Evolutionary conservation across 2,113 vertebrate species (phyloP).

Genomic region (Pseudopodoces humilis): DNA sequence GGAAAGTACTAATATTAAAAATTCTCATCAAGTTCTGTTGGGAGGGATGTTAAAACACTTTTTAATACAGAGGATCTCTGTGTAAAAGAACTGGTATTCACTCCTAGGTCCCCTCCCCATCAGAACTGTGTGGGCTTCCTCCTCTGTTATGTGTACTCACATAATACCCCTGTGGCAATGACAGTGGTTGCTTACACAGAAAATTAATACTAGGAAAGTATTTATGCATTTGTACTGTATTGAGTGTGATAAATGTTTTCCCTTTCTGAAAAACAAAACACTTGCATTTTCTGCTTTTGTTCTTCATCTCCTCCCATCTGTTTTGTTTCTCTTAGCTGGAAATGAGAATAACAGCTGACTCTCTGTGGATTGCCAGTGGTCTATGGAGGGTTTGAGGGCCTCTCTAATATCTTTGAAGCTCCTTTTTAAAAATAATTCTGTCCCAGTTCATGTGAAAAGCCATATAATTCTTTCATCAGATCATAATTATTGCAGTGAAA

Average conservation of each 20-base stretch:
- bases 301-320: slow-evolving; percentile 41
- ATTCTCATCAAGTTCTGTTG: neutral
- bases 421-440: neutral
- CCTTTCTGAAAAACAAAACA: slow-evolving; percentile 50
- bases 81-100: neutral
- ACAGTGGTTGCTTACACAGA: slow-evolving; percentile 33
- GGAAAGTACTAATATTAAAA: slow-evolving; percentile 31
- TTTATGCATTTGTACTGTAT: slow-evolving; percentile 25
- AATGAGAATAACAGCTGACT: slow-evolving; percentile 49
- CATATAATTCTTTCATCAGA: slow-evolving; percentile 45
- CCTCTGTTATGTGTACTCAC: neutral
- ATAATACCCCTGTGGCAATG: slow-evolving; percentile 20
- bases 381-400: slow-evolving; percentile 32
- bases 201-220: slow-evolving; percentile 55
- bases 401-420: slow-evolving; percentile 25
- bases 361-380: slow-evolving; percentile 17
- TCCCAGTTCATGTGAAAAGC: slow-evolving; percentile 25
- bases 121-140: neutral
- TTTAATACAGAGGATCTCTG: neutral
- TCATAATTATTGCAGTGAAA: slow-evolving; percentile 4
- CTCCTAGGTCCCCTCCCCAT: neutral
- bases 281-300: slow-evolving; percentile 58
- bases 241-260: slow-evolving; percentile 56
- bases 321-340: slow-evolving; percentile 50
- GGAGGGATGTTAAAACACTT: neutral